Conservation (phyloP, 2,113 vertebrate species). For the Bos indicus region DNA sequence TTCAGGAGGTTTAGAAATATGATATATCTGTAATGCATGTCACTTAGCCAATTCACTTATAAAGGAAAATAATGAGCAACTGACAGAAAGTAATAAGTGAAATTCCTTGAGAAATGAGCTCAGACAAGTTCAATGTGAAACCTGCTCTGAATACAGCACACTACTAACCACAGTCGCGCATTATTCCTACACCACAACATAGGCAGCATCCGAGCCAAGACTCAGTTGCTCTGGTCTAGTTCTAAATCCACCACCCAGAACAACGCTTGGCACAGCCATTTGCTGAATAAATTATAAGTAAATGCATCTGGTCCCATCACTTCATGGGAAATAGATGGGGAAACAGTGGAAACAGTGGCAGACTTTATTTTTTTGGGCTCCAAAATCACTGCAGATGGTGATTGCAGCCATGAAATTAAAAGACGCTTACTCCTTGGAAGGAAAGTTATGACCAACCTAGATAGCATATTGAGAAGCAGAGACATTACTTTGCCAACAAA, state of each 20-base stretch:
- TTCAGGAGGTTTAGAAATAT: constrained; percentile 38
- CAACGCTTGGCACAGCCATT: neutral
- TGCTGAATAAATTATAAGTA: neutral
- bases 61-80: constrained; percentile 46
- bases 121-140: neutral
- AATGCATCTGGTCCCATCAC: neutral
- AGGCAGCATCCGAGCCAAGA: neutral
- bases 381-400: no score
- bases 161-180: accelerated
- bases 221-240: neutral
- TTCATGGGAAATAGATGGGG: no score
- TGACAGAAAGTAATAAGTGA: constrained; percentile 37
- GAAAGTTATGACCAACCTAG: no score
- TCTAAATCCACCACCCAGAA: neutral
- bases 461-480: no score
- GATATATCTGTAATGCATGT: constrained; percentile 18
- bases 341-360: no score
- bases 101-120: constrained; percentile 45
- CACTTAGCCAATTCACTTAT: constrained; percentile 54
- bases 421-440: no score
- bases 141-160: neutral
- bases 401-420: no score
- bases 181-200: neutral
- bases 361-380: no score
- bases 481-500: no score